Conservation (phyloP, 2,113 vertebrate species). For the Perccottus glenii region DNA sequence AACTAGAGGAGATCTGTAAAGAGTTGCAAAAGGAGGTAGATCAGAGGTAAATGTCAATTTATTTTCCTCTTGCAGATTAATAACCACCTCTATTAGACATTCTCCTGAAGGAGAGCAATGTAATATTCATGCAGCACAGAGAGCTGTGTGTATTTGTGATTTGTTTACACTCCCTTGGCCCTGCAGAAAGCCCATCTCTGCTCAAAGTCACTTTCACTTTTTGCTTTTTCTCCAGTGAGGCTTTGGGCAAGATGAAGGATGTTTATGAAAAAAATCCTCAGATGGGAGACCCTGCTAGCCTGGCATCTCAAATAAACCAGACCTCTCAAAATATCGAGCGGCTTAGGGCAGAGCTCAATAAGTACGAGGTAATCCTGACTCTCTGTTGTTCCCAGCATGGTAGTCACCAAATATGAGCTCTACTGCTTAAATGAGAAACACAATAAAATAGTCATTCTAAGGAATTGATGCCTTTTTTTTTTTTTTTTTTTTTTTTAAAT, state of each 20-base stretch:
- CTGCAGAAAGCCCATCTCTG: conserved; percentile 41
- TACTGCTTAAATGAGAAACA: too few species aligned
- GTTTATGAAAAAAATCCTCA: conserved; percentile 92
- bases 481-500: too few species aligned
- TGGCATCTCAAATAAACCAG: conserved; percentile 86
- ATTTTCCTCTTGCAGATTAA: conserved; percentile 33
- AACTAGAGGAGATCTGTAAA: conserved; percentile 92
- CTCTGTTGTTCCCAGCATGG: conserved; percentile 9
- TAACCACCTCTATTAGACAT: conserved; percentile 42
- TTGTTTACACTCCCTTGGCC: conserved; percentile 57
- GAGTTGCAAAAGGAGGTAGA: conserved; percentile 97
- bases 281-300: conserved; percentile 88
- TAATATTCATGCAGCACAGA: conserved; percentile 67
- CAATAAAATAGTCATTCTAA: too few species aligned
- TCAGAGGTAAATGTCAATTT: conserved; percentile 86
- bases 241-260: conserved; percentile 91
- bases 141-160: conserved; percentile 27
- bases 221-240: conserved; percentile 79
- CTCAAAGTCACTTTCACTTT: conserved; percentile 38
- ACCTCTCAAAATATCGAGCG: conserved; percentile 86
- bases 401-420: neutral
- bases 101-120: conserved; percentile 24
- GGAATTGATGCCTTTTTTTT: too few species aligned
- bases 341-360: conserved; percentile 83
- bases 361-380: conserved; percentile 84